Evolutionary conservation across 2,113 vertebrate species (phyloP).

Genomic region (Chlorodrepanis virens): DNA sequence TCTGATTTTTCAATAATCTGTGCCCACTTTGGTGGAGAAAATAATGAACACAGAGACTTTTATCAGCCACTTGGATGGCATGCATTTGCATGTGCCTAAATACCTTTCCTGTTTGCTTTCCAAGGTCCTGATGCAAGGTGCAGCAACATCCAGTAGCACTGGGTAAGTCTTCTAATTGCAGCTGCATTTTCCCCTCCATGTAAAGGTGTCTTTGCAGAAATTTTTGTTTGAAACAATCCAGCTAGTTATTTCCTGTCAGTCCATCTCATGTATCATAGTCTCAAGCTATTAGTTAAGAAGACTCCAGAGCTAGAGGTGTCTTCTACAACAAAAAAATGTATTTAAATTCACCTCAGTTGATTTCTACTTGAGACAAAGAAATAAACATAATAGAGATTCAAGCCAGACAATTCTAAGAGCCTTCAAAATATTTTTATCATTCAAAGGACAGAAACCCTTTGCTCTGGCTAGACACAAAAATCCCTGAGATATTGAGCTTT

Average conservation of each 20-base stretch:
- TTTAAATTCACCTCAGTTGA: not conserved
- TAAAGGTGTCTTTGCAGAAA: not conserved
- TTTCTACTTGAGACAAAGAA: not conserved
- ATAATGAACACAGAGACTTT: not conserved
- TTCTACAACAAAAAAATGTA: not conserved
- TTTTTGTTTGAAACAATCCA: not conserved
- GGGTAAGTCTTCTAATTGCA: not conserved
- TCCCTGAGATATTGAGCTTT: not conserved
- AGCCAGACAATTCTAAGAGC: not conserved
- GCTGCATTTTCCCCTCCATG: accelerated
- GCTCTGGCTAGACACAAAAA: not conserved
- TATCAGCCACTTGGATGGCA: not conserved
- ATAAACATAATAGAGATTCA: not conserved
- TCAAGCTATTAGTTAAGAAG: not conserved
- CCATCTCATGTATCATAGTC: not conserved
- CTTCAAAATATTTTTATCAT: not conserved
- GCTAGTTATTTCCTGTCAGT: not conserved
- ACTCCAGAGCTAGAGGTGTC: not conserved
- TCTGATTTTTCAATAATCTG: not conserved
- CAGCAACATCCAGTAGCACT: not conserved
- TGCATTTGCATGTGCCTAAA: not conserved
- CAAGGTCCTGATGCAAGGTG: not conserved
- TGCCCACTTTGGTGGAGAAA: not conserved
- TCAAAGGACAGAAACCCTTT: not conserved
- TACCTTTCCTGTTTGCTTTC: not conserved